A percentile compares a stretch with the other conserved stretches of the same genome.
Evolutionary conservation across 2,113 vertebrate species (phyloP).

Genomic region (Phyllostomus discolor): DNA sequence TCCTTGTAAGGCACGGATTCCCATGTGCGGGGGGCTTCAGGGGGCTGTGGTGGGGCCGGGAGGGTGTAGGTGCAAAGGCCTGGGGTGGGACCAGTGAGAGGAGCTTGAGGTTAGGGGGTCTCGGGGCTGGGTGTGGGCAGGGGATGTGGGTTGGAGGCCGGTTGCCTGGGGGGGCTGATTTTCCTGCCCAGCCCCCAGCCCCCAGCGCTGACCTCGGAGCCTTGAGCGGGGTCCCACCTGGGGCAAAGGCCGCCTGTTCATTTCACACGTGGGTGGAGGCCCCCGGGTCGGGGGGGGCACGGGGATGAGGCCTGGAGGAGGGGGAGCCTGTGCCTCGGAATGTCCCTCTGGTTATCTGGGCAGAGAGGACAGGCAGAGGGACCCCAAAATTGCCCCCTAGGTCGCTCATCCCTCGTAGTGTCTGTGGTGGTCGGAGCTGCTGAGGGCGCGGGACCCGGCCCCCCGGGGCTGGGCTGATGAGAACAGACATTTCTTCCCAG

Average conservation of each 20-base stretch:
- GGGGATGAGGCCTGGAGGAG: background rate
- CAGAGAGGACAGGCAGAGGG: background rate
- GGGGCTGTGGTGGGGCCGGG: background rate
- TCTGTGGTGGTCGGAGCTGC: background rate
- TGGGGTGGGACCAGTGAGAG: background rate
- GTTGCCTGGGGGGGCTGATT: background rate
- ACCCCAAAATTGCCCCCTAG: background rate
- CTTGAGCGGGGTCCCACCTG: fast-evolving
- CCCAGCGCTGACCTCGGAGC: background rate
- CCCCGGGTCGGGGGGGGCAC: background rate
- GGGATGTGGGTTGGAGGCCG: background rate
- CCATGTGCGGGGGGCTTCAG: fast-evolving
- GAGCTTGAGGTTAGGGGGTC: background rate
- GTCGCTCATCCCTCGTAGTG: background rate
- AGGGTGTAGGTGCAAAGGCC: background rate
- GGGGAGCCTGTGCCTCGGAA: background rate
- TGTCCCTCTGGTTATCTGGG: background rate
- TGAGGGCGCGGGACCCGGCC: background rate
- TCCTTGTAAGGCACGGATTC: background rate
- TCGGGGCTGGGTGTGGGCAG: background rate
- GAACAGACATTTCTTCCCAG: no score
- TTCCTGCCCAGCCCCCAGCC: background rate
- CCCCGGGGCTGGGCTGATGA: background rate
- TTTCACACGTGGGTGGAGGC: background rate
- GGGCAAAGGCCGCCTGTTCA: background rate